Evolutionary conservation across 2,113 vertebrate genomes (phyloP).

Genomic region (Illadopsis cleaveri): DNA sequence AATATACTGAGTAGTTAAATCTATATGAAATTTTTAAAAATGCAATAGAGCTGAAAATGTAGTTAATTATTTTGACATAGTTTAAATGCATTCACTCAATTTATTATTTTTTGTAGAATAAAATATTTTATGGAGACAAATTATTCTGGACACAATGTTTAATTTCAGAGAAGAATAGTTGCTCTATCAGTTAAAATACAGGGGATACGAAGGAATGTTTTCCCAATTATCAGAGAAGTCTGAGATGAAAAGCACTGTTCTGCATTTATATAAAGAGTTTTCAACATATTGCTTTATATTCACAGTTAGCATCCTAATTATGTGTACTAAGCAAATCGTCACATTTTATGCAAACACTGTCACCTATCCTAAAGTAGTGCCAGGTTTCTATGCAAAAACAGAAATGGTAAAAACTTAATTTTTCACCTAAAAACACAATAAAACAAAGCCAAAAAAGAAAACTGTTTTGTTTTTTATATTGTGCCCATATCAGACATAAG

Average conservation of each 20-base stretch:
- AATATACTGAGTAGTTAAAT: not conserved
- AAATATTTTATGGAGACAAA: not conserved
- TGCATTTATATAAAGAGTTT: not conserved
- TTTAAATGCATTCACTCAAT: not conserved
- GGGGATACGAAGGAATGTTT: not conserved
- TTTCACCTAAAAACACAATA: not conserved
- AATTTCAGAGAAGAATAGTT: not conserved
- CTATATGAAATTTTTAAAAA: not conserved
- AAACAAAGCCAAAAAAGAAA: not conserved
- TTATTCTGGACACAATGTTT: not conserved
- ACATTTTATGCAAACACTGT: not conserved
- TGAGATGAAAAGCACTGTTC: not conserved
- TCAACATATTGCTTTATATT: not conserved
- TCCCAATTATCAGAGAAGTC: not conserved
- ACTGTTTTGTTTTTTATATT: accelerated
- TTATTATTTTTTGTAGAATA: not conserved
- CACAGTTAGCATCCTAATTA: not conserved
- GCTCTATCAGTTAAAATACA: not conserved
- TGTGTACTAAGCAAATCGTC: not conserved
- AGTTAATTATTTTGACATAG: not conserved
- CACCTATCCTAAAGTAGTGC: not conserved
- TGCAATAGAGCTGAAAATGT: not conserved
- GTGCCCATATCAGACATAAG: not conserved
- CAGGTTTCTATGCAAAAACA: not conserved
- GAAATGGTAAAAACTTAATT: not conserved